phyloP scores from a whole-genome alignment of 2,888 invertebrate species.

The Lycia hirtaria region DNA sequence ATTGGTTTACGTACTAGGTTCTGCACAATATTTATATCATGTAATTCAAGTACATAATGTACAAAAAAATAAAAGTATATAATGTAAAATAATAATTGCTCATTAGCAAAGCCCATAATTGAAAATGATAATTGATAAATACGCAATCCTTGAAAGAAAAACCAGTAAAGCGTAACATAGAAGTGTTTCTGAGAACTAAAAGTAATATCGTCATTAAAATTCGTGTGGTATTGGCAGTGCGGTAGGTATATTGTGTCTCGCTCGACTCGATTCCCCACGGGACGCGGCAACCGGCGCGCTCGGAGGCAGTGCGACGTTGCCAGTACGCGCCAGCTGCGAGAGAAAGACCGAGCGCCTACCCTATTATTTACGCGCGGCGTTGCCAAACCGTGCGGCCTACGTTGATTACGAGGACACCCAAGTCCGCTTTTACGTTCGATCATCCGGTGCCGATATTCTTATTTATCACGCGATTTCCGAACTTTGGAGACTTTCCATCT shows the following conservation, averaged over 20 bases:
- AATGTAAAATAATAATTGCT: conserved; percentile 25
- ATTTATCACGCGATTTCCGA: conserved; percentile 55
- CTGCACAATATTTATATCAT: conserved; percentile 9
- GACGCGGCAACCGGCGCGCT: conserved; percentile 54
- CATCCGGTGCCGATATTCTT: conserved; percentile 70
- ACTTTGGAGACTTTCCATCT: conserved; percentile 43
- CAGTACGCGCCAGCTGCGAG: conserved; percentile 83
- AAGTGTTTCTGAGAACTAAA: conserved; percentile 50
- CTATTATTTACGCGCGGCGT: conserved; percentile 85
- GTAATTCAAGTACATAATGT: conserved; percentile 34
- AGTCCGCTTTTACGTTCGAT: conserved; percentile 80
- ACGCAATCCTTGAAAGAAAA: conserved; percentile 25
- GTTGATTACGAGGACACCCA: conserved; percentile 84
- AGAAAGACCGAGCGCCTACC: conserved; percentile 84
- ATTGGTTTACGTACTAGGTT: not conserved
- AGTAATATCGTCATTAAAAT: conserved; percentile 63
- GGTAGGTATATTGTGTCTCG: conserved; percentile 80
- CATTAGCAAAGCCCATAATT: not conserved
- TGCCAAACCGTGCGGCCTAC: conserved; percentile 81
- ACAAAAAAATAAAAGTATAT: conserved; percentile 20
- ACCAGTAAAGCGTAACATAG: conserved; percentile 30
- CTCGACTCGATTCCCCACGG: conserved; percentile 63
- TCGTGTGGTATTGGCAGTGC: conserved; percentile 55
- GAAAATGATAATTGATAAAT: not conserved
- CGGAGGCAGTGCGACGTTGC: conserved; percentile 79